Evolutionary conservation across 1,140 invertebrate species (phyloP).

Genomic region (Eurosta solidaginis): DNA sequence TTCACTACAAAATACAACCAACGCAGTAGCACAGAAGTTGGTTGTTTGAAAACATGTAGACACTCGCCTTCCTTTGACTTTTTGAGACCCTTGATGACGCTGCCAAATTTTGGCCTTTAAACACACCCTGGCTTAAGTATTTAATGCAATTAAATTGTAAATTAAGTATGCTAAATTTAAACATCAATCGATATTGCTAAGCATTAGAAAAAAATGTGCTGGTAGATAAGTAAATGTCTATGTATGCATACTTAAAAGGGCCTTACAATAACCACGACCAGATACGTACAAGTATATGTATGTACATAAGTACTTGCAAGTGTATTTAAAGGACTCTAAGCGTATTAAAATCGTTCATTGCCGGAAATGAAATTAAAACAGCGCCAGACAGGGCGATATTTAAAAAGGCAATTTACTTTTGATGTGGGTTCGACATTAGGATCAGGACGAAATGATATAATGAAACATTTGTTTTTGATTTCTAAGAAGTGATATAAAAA

Average conservation of each 20-base stretch:
- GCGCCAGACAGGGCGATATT: not conserved
- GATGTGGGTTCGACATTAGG: not conserved
- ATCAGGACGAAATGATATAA: not conserved
- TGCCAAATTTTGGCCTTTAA: no score
- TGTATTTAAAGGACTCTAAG: not conserved
- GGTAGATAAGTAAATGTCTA: not conserved
- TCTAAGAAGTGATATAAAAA: not conserved
- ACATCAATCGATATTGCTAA: not conserved
- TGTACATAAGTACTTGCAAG: no score
- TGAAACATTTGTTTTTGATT: not conserved
- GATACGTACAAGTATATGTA: no score
- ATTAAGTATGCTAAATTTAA: not conserved
- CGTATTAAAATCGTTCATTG: not conserved
- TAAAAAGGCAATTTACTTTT: not conserved
- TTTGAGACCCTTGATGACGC: no score
- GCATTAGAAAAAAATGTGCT: not conserved
- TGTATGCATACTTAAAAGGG: not conserved
- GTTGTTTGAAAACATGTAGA: not conserved
- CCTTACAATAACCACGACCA: not conserved
- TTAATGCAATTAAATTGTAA: constrained; percentile 20
- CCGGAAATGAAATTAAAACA: constrained; percentile 3
- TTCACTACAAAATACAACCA: not conserved
- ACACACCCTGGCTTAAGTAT: not conserved
- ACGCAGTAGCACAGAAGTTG: not conserved
- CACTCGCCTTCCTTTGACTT: not conserved